phyloP scores from a whole-genome alignment of 2,888 invertebrate species.

The Enchytraeus crypticus region DNA sequence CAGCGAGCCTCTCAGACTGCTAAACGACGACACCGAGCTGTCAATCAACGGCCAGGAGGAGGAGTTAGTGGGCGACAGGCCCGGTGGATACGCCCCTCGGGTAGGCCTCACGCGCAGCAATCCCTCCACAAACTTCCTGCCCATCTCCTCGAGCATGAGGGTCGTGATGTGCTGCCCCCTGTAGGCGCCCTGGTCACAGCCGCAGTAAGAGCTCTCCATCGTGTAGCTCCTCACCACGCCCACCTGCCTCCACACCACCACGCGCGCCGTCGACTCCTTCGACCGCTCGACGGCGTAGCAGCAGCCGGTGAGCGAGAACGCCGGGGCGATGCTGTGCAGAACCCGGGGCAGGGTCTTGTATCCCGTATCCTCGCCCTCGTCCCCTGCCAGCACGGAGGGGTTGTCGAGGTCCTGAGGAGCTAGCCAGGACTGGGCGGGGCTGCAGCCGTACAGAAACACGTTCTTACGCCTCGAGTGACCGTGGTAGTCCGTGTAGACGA shows the following conservation, averaged over 20 bases:
- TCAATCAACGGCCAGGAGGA: too few species aligned
- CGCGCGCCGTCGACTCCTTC: slow-evolving; percentile 73
- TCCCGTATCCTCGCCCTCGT: slow-evolving; percentile 35
- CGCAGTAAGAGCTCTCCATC: slow-evolving; percentile 77
- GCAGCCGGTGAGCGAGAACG: slow-evolving; percentile 65
- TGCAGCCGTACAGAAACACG: slow-evolving; percentile 91
- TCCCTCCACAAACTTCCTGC: slow-evolving; percentile 44
- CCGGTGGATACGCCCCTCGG: not conserved
- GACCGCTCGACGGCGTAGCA: slow-evolving; percentile 67
- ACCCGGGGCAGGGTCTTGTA: slow-evolving; percentile 60
- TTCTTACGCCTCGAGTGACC: slow-evolving; percentile 84
- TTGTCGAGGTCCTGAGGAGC: slow-evolving; percentile 41
- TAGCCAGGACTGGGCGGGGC: slow-evolving; percentile 47
- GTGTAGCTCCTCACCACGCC: slow-evolving; percentile 69
- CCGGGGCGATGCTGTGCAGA: slow-evolving; percentile 62
- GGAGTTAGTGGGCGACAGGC: too few species aligned
- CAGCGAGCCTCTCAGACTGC: too few species aligned
- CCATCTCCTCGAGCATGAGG: slow-evolving; percentile 44
- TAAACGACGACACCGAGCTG: too few species aligned
- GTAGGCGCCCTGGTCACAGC: slow-evolving; percentile 62
- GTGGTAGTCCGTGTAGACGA: slow-evolving; percentile 45
- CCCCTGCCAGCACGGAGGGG: slow-evolving; percentile 33
- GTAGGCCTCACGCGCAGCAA: not conserved
- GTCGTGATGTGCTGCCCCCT: slow-evolving; percentile 46
- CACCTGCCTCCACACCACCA: slow-evolving; percentile 76